Percentiles rank a stretch among this genome's conserved stretches.
These are phyloP conservation scores for Vidua chalybeata DNA, from an alignment of 2,113 vertebrate species.

Conservation along the genomic window DNA sequence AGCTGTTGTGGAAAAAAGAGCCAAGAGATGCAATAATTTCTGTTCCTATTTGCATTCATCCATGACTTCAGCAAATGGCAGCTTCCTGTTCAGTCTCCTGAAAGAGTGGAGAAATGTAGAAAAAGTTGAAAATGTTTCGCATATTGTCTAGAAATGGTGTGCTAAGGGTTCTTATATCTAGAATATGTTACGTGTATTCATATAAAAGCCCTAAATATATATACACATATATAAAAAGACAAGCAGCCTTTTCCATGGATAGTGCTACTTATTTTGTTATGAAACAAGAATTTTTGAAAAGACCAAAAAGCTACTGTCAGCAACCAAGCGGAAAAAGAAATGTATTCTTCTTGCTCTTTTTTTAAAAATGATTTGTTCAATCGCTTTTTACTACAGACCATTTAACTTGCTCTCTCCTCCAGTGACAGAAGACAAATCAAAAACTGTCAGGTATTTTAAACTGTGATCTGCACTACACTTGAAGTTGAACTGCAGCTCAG, in stretches of 20 bases:
- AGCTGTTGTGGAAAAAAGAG: not conserved
- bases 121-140: not conserved
- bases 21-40: not conserved
- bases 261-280: not conserved
- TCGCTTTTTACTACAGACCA: slow-evolving; percentile 1
- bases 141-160: not conserved
- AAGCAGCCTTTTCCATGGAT: not conserved
- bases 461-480: slow-evolving; percentile 11
- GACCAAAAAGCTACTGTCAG: not conserved
- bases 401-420: slow-evolving; percentile 46
- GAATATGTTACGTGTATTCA: not conserved
- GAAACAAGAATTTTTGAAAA: not conserved
- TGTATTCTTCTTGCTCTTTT: not conserved
- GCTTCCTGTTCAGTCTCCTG: not conserved
- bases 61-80: not conserved
- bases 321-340: slow-evolving; percentile 1
- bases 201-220: not conserved
- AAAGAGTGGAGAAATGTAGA: not conserved
- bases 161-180: not conserved
- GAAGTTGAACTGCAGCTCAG: slow-evolving; percentile 19
- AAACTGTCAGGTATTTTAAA: slow-evolving; percentile 34
- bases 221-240: not conserved
- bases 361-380: slow-evolving; percentile 18
- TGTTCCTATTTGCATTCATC: not conserved
- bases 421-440: slow-evolving; percentile 34